Conservation (phyloP, 2,113 vertebrate genomes). For the Eclectus roratus region DNA sequence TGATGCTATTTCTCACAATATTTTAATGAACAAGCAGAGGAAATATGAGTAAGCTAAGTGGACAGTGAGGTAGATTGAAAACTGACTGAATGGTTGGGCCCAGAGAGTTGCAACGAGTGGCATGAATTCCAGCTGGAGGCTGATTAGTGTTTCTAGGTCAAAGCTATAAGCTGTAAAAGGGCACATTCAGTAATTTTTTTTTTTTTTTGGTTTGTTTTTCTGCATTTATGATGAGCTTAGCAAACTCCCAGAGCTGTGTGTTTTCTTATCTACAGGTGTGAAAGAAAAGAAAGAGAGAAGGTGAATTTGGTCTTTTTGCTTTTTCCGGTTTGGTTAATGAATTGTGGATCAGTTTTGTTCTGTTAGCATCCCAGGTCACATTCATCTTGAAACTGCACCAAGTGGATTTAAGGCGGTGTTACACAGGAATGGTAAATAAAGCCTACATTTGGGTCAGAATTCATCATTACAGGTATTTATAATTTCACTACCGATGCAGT, state of each 20-base stretch:
- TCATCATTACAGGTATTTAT: neutral
- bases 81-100: neutral
- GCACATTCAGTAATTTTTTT: neutral
- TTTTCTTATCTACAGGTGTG: neutral
- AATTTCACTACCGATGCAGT: neutral
- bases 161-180: neutral
- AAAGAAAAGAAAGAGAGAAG: neutral
- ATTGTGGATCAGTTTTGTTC: neutral
- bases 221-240: neutral
- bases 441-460: neutral
- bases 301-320: neutral
- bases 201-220: neutral
- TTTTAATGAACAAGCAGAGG: neutral
- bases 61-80: neutral
- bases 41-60: neutral
- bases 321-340: neutral
- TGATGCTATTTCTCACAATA: neutral
- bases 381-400: neutral
- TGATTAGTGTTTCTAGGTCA: neutral
- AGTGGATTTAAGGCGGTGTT: neutral
- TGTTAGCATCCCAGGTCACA: neutral
- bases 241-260: neutral
- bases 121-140: neutral
- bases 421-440: slow-evolving; percentile 8
- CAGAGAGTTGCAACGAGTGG: neutral